Conservation (phyloP, 1,140 invertebrate species). For the Cyrtorhinus lividipennis region DNA sequence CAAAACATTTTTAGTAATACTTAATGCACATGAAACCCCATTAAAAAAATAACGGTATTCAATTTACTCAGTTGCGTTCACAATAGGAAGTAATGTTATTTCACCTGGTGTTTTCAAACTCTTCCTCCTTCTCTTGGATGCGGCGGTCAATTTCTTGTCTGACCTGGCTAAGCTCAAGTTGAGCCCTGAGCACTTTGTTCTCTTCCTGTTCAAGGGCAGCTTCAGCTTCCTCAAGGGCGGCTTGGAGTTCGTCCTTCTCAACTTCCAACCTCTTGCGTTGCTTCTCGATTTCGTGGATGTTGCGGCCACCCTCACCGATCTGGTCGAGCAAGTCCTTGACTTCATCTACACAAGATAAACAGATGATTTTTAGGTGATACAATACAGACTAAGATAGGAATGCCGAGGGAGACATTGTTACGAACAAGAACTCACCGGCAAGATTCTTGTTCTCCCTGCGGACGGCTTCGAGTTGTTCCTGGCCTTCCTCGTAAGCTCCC, state of each 20-base stretch:
- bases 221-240: conserved; percentile 97
- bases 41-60: too few species aligned
- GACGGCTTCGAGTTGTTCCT: conserved; percentile 92
- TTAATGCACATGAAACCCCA: too few species aligned
- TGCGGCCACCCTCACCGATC: conserved; percentile 94
- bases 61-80: too few species aligned
- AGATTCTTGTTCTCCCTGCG: conserved; percentile 99
- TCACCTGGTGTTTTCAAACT: conserved; percentile 92
- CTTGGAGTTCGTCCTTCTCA: conserved; percentile 98
- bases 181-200: conserved; percentile 91
- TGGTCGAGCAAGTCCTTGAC: conserved; percentile 98
- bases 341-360: conserved; percentile 47
- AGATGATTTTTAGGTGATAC: too few species aligned
- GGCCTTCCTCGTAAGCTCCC: conserved; percentile 93
- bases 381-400: neutral
- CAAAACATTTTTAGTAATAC: too few species aligned
- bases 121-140: conserved; percentile 99
- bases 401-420: neutral
- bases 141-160: conserved; percentile 96
- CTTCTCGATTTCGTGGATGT: conserved; percentile 98
- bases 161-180: conserved; percentile 93
- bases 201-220: conserved; percentile 97
- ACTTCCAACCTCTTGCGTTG: conserved; percentile 92
- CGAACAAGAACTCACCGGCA: conserved; percentile 40
- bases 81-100: neutral